Base-by-base conservation (phyloP, 2,797 vertebrate genomes). In the Myotis findleyi region DNA sequence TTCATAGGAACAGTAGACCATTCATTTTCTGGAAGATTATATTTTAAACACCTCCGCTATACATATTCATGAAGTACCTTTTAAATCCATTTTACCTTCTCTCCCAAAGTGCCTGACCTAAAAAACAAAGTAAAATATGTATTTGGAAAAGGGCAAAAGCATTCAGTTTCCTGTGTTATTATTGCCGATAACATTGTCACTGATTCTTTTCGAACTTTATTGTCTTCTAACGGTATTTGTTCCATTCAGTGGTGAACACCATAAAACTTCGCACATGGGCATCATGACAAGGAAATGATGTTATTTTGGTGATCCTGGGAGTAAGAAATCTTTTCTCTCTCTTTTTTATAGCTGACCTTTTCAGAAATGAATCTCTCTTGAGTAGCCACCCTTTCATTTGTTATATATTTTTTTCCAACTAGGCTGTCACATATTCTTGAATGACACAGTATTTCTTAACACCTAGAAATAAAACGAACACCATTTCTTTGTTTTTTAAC, bases 341-440 rank as follows among this genome's bases (percentile, higher is more conserved):
- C 47, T 25, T 53, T 93, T 97, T 97, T 98, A 97, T 87, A 71
- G 95, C 55, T 96, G 95, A 98, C 96, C 81, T 98, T 98, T 97
- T 91, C 68, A 68, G 89, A 95, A 97, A 94, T 69, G 96, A 98
- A 87, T 94, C 23, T 59, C 93, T 95, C 71, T 95, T 73, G 81
- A 95, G 82, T 51, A 95, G 18, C 0, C 0, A 38, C 51, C 79
- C 83, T 94, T 93, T 96, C 96, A 97, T 97, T 97, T 97, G 95
- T 96, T 96, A 76, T 96, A 73, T 12, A 89, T 69, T 73, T 87
- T 79, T 77, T 93, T 97, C 94, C 87, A 95, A 95, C 71, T 88
- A 91, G 47, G 44, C n/a, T 87, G n/a, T 9, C 72, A 89, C 80
- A 77, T 90, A 68, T 69, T n/a, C 49, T 95, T 53, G 94, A 73